These are phyloP conservation scores for Idaea straminata DNA, from an alignment of 2,888 invertebrate genomes.

Conservation along the genomic window DNA sequence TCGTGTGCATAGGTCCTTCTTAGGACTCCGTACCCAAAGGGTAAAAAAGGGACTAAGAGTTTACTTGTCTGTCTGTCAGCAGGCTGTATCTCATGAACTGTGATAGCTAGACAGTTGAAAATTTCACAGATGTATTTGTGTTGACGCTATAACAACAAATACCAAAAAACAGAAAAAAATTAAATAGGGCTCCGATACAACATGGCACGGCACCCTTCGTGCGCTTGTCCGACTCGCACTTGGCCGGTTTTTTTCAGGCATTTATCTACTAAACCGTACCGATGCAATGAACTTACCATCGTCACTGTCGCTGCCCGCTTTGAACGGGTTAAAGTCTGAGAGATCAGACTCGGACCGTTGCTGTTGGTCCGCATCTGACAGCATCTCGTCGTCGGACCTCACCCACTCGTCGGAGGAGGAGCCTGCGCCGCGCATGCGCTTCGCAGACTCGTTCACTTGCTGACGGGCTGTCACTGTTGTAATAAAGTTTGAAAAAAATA, in stretches of 20 bases:
- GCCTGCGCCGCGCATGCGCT: constrained; percentile 77
- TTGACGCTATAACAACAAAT: too few species aligned
- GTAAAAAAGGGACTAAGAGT: too few species aligned
- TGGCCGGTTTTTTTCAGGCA: not conserved
- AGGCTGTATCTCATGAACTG: too few species aligned
- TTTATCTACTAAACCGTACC: not conserved
- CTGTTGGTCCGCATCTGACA: constrained; percentile 46
- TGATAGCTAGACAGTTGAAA: too few species aligned
- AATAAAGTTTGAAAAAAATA: too few species aligned
- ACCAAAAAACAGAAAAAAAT: too few species aligned
- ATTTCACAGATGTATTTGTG: too few species aligned
- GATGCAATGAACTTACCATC: constrained; percentile 71
- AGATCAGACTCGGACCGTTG: constrained; percentile 58
- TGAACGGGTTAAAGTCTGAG: constrained; percentile 94
- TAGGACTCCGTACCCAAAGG: too few species aligned
- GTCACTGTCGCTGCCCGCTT: constrained; percentile 89
- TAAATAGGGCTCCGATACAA: too few species aligned
- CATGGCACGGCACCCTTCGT: too few species aligned
- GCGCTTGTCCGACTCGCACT: too few species aligned
- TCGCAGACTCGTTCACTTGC: constrained; percentile 65
- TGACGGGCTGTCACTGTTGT: constrained; percentile 70
- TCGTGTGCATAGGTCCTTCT: too few species aligned
- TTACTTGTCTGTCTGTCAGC: not conserved
- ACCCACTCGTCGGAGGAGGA: constrained; percentile 84
- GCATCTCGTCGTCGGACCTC: constrained; percentile 81